Percentiles rank a stretch among this genome's conserved stretches.
Conservation (phyloP, 37 sponge, comb jelly and placozoan genomes). For the Hexactinellida sp. region DNA sequence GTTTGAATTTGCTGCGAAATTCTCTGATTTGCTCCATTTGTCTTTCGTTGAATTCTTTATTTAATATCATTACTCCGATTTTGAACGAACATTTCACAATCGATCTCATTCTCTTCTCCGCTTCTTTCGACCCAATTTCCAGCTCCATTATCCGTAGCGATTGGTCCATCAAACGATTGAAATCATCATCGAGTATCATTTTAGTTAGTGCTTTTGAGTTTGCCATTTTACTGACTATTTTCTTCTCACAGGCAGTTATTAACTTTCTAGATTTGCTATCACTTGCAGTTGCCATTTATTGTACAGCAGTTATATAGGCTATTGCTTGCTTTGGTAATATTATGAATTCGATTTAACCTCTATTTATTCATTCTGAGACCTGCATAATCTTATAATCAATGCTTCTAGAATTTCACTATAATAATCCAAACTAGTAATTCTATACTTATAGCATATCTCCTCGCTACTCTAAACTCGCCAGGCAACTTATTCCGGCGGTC, state of each 20-base stretch:
- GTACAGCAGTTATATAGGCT: not conserved
- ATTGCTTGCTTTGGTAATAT: too few species aligned
- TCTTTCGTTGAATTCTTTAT: not conserved
- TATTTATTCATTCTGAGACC: not conserved
- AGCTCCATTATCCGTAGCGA: not conserved
- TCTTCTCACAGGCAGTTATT: not conserved
- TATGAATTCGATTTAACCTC: not conserved
- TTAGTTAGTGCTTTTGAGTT: not conserved
- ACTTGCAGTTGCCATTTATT: not conserved
- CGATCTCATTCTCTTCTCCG: not conserved
- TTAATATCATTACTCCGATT: not conserved
- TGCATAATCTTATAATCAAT: not conserved
- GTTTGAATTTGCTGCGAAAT: not conserved
- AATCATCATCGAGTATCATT: not conserved
- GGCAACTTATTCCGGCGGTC: too few species aligned
- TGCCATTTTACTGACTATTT: not conserved
- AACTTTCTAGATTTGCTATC: not conserved
- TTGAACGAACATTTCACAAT: not conserved
- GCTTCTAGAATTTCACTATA: constrained; percentile 9
- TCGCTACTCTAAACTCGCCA: too few species aligned
- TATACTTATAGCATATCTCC: too few species aligned
- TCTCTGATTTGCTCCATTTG: constrained; percentile 3
- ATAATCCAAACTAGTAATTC: too few species aligned
- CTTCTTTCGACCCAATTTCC: not conserved
- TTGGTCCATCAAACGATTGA: not conserved